phyloP scores from a whole-genome alignment of 2,797 vertebrate species.

The Diglossa cyanea region DNA sequence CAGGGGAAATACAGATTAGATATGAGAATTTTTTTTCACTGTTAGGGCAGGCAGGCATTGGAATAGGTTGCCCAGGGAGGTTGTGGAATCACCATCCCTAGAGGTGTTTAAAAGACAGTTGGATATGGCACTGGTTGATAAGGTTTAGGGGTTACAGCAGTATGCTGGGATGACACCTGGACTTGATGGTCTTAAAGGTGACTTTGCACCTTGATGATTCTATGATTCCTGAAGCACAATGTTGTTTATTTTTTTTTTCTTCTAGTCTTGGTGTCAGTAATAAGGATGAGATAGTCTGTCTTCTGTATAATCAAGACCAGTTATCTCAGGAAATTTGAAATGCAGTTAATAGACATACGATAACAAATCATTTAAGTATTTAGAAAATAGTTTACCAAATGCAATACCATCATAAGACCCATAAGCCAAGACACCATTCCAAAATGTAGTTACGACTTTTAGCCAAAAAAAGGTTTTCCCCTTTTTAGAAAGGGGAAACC shows the following conservation, averaged over 20 bases:
- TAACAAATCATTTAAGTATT: neutral
- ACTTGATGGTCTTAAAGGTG: too few relatives aligned
- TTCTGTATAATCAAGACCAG: neutral
- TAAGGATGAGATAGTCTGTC: neutral
- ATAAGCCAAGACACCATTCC: neutral
- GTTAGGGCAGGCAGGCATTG: neutral
- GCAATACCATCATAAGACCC: neutral
- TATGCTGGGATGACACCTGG: neutral
- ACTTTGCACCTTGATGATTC: neutral
- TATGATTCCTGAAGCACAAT: neutral
- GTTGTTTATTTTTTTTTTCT: accelerated
- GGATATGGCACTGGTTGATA: neutral
- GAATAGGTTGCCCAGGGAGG: neutral
- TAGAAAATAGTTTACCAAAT: neutral
- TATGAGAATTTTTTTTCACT: neutral
- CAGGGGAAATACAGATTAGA: neutral
- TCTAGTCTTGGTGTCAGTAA: neutral
- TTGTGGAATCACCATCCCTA: neutral
- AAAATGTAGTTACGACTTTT: neutral
- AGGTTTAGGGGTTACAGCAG: neutral
- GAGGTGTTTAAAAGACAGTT: neutral
- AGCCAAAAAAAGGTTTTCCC: neutral
- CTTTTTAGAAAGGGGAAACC: neutral
- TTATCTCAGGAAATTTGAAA: neutral
- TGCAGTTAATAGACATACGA: neutral